Evolutionary conservation across 2,113 vertebrate genomes (phyloP), one percentile per base, ranked within the genome.

Genomic region (Melospiza melodia): DNA sequence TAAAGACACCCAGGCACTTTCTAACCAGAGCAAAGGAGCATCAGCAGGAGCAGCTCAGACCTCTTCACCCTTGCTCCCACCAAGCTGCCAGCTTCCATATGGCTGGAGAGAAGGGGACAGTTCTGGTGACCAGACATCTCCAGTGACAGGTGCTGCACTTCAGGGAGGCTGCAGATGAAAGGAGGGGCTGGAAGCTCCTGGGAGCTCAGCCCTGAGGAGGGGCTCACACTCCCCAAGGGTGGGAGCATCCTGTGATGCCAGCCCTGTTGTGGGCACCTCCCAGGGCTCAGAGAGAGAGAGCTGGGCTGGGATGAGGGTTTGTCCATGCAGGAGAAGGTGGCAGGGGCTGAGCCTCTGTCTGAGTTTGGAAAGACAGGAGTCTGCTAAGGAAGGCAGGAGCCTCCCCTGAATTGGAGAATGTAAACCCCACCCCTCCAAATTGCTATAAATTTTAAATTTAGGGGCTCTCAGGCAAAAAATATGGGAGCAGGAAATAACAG

Each of bases 211-310:
- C 6, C 35, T 65, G 63, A 1, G 0, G 16, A 80, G n/a, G 27
- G 5, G 24, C 21, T 80, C 4, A 3, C 9, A 1, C 13, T 48
- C 10, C 33, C 63, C 2, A 0, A 9, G n/a, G 12, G 9, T 6
- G 21, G 52, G 28, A 80, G 23, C 14, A 84, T n/a, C 30, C 52
- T 2, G 0, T 2, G 44, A 28, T 55, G 58, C 23, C 39, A 85
- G 19, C 65, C 5, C 3, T 3, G 10, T 43, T 39, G 3, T 23
- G n/a, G 37, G 43, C 24, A 62, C 10, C 49, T 77, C 7, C 25
- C 27, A 19, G 52, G 27, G 71, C 39, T 62, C 43, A 21, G 52
- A 21, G 41, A 44, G 41, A 44, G 37, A 4, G 8, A 5, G 0
- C 0, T 9, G 48, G 43, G 59, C n/a, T 85, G 31, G 12, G 21